Base-by-base conservation (phyloP, 1,140 invertebrate genomes). In the Eumeta japonica region DNA sequence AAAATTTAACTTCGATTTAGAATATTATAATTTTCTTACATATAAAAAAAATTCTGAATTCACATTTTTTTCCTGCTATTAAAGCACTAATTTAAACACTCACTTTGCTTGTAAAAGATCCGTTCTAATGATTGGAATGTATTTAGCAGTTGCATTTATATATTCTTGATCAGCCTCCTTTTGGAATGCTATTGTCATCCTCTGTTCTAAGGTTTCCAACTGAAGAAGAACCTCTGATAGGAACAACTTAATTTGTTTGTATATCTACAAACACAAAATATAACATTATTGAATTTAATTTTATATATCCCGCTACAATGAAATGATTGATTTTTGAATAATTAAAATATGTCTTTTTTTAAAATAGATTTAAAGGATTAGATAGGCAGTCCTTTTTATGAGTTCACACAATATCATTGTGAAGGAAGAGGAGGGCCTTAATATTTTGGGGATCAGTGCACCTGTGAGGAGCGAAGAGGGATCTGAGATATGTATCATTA, bases 141-240 rank as follows among this genome's bases (percentile, higher is more conserved):
- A 50, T 0, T 10, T 50, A 2, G 45, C 35, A 1, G 61, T 58
- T 9, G 42, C 35, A 16, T 65, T 59, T 4, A 71, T 58, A 32
- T 73, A 70, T n/a, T 41, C 59, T 28, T 65, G 57, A 28, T 73
- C 68, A 57, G 71, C 65, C 31, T 71, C 58, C 35, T 55, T 62
- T 9, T 54, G 61, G 37, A 70, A 73, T 0, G 65, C 56, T 0
- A 57, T 58, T 3, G 62, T 66, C 33, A 59, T 45, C 10, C 62
- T 45, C 28, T 46, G 39, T 4, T 41, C 46, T 10, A 70, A 37
- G 3, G 17, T 39, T 9, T 55, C 55, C 12, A 73, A 39, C 16
- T 58, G 46, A 5, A 3, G 18, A 11, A 49, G 28, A 1, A 62
- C 42, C 14, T 60, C 56, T 15, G 40, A 13, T 11, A 73, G 36